Conservation (phyloP, 2,113 vertebrate genomes). For the Progne subis region DNA sequence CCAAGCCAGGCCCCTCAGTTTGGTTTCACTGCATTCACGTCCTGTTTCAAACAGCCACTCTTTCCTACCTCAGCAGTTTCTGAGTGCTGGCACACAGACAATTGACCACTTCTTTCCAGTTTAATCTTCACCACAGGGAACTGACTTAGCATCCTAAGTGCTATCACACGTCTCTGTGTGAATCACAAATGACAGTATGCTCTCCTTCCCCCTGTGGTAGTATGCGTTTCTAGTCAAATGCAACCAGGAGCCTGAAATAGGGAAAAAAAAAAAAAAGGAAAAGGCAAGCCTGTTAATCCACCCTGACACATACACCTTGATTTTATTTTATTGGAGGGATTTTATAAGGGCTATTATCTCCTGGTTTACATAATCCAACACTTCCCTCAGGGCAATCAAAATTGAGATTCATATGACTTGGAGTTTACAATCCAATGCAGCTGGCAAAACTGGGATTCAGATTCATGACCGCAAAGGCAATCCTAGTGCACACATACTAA, state of each 20-base stretch:
- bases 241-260: slow-evolving; percentile 6
- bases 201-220: neutral
- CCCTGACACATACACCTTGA: slow-evolving; percentile 67
- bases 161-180: neutral
- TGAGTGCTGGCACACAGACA: neutral
- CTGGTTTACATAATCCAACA: slow-evolving; percentile 78
- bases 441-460: slow-evolving; percentile 67
- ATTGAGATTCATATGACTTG: slow-evolving; percentile 69
- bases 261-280: neutral
- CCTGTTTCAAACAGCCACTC: neutral
- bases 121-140: neutral
- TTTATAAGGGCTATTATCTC: slow-evolving; percentile 77
- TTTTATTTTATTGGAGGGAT: slow-evolving; percentile 78
- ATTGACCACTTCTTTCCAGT: neutral
- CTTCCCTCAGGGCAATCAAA: slow-evolving; percentile 72
- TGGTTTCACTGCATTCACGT: neutral
- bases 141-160: neutral
- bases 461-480: slow-evolving; percentile 58
- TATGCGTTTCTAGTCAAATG: slow-evolving; percentile 22
- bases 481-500: slow-evolving; percentile 19
- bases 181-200: neutral
- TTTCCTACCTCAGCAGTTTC: neutral
- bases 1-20: neutral
- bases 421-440: slow-evolving; percentile 70
- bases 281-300: slow-evolving; percentile 68